Base-by-base conservation (phyloP, 2,797 vertebrate genomes). In the Aplochiton taeniatus region DNA sequence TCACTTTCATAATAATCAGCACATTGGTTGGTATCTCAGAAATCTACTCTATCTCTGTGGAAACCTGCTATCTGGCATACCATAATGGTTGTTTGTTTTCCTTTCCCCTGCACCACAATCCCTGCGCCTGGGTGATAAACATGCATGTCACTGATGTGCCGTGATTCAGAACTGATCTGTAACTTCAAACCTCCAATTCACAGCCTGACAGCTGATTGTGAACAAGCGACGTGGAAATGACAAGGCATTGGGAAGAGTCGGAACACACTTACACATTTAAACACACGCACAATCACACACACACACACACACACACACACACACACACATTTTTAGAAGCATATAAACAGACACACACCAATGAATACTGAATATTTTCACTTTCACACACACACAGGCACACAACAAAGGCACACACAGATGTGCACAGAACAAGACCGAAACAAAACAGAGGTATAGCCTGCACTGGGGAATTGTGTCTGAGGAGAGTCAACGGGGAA, bases 21-120 rank as follows among this genome's bases (percentile, higher is more conserved):
- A 79, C 83, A 74, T 86, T 83, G 84, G 86, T 88, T 87, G 83
- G 78, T 73, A 77, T 73, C 76, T 78, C 75, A 77, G 82, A 47
- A 86, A 85, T 82, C 63, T 73, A 77, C 82, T 62, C 62, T 4
- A 79, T 90, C 85, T 85, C 87, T 82, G 87, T 83, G 84, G 85
- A 86, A 85, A 89, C 86, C 82, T 85, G 17, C 52, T 18, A 10
- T n/a, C 50, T 17, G n/a, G 1, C 50, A 52, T 52, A n/a, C 50
- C 50, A 52, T 52, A 52, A 52, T 18, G 50, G 50, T 54, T 18
- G 82, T 89, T 90, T 87, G 79, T 88, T 87, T 85, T 82, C 16
- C 74, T 69, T 74, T 57, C 75, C 70, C 58, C 71, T 81, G 64
- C 71, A 69, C 65, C 66, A 72, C 79, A 63, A 51, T 69, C 68